Evolutionary conservation across 2,888 invertebrate genomes (phyloP).

Genomic region (Nymphalis urticae): DNA sequence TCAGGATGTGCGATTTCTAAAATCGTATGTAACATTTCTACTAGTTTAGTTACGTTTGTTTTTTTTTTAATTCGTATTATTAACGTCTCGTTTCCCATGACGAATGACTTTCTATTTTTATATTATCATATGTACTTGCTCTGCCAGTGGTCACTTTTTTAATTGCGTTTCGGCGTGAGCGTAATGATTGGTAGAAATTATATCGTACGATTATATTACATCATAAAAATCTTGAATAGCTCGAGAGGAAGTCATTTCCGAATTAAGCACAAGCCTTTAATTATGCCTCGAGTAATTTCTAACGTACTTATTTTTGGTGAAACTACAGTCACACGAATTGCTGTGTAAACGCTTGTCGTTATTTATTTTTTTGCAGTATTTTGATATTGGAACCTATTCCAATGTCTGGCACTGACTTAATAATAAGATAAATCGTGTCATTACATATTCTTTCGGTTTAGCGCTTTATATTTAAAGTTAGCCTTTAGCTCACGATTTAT

Average conservation of each 20-base stretch:
- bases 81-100: constrained; percentile 36
- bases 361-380: neutral
- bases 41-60: constrained; percentile 16
- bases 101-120: constrained; percentile 67
- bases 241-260: neutral
- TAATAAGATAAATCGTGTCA: neutral
- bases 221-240: neutral
- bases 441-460: neutral
- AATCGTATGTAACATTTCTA: constrained; percentile 13
- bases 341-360: neutral
- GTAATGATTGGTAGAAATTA: constrained; percentile 49
- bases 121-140: constrained; percentile 49
- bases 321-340: constrained; percentile 5
- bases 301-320: constrained; percentile 6
- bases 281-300: neutral
- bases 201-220: constrained; percentile 52
- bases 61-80: constrained; percentile 31
- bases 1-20: constrained; percentile 34
- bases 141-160: constrained; percentile 43
- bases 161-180: constrained; percentile 61
- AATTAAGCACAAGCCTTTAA: neutral
- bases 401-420: constrained; percentile 5
- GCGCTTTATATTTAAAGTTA: too few species aligned
- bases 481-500: too few species aligned
- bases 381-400: neutral